phyloP scores from a whole-genome alignment of 1,140 invertebrate species.

The Papilio machaon region DNA sequence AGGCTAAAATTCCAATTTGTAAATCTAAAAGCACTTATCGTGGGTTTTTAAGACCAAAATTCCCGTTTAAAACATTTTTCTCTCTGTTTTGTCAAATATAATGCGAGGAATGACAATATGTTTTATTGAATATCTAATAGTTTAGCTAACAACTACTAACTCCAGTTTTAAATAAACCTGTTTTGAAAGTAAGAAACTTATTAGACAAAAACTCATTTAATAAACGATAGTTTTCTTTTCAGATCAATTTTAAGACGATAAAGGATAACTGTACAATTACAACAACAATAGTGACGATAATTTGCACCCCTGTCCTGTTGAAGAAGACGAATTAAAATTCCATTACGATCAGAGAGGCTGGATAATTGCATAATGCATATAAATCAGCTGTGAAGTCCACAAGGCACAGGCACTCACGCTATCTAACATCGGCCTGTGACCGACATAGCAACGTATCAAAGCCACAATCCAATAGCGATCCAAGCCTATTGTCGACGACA shows the following conservation, averaged over 20 bases:
- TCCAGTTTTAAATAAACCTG: neutral
- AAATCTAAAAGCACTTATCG: constrained; percentile 1
- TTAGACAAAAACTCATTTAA: too few relatives aligned
- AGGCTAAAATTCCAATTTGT: neutral
- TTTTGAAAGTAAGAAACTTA: neutral
- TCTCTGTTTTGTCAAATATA: too few relatives aligned
- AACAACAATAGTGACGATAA: too few relatives aligned
- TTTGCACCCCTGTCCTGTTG: neutral
- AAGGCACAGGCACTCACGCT: constrained; percentile 43
- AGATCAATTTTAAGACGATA: neutral
- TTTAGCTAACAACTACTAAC: neutral
- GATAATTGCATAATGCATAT: constrained; percentile 28
- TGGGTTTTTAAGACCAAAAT: too few relatives aligned
- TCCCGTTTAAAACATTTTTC: too few relatives aligned
- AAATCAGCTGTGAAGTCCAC: neutral
- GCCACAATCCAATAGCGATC: constrained; percentile 51
- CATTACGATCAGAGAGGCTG: neutral
- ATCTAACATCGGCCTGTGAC: constrained; percentile 41
- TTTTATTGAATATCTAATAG: neutral
- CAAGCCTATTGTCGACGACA: constrained; percentile 37
- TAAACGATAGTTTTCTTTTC: neutral
- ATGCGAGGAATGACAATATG: too few relatives aligned
- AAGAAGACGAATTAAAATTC: neutral
- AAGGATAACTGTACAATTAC: neutral
- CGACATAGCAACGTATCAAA: constrained; percentile 39